phyloP scores from a whole-genome alignment of 2,888 invertebrate genomes.

The Morpho helenor region DNA sequence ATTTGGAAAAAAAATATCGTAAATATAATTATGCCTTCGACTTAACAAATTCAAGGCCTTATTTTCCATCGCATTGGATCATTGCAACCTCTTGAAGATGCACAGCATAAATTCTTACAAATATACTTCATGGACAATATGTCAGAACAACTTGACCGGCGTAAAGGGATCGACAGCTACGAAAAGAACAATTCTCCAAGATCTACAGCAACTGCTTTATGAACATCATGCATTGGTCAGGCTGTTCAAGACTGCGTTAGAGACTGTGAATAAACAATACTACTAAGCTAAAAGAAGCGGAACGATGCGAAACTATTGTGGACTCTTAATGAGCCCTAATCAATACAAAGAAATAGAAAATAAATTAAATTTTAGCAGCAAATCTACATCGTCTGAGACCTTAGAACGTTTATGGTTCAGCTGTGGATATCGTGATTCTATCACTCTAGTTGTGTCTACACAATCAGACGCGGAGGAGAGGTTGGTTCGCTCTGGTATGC shows the following conservation, averaged over 20 bases:
- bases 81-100: slow-evolving; percentile 31
- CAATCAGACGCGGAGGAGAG: no score
- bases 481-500: no score
- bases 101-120: slow-evolving; percentile 33
- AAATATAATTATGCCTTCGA: slow-evolving; percentile 9
- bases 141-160: slow-evolving; percentile 33
- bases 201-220: slow-evolving; percentile 30
- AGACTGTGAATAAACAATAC: no score
- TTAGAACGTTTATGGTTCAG: no score
- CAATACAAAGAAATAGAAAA: no score
- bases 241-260: slow-evolving; percentile 28
- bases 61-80: slow-evolving; percentile 33
- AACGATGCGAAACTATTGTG: no score
- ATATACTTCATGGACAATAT: slow-evolving; percentile 36
- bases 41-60: slow-evolving; percentile 31
- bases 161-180: slow-evolving; percentile 29
- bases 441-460: no score
- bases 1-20: background rate
- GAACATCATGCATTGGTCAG: slow-evolving; percentile 33
- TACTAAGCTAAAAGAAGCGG: no score
- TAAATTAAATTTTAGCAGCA: no score
- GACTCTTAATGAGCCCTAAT: no score
- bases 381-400: no score
- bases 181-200: slow-evolving; percentile 36
- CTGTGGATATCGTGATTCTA: no score